These are phyloP conservation scores for Nomada goodeniana DNA, from an alignment of 2,888 invertebrate genomes.

Conservation along the genomic window DNA sequence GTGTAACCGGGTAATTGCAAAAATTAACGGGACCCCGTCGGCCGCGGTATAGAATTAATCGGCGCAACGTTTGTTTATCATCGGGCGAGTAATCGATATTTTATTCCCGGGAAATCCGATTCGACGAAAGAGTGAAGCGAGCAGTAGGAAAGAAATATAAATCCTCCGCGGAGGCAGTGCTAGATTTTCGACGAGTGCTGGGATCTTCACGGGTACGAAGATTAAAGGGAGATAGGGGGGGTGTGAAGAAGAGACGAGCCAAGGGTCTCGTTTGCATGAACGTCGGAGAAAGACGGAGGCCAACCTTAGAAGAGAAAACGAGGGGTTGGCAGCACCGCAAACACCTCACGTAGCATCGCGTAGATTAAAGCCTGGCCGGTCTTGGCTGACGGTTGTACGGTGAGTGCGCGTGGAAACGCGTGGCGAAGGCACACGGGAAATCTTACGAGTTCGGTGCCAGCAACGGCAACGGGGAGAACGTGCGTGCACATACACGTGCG, in stretches of 20 bases:
- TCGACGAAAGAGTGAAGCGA: not conserved
- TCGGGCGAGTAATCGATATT: constrained; percentile 22
- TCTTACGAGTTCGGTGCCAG: constrained; percentile 68
- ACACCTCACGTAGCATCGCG: constrained; percentile 79
- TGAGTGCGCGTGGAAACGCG: constrained; percentile 39
- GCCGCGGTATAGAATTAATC: not conserved
- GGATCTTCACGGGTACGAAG: constrained; percentile 26
- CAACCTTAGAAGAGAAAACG: constrained; percentile 15
- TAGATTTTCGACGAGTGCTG: constrained; percentile 4
- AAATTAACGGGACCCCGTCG: not conserved
- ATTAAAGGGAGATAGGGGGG: not conserved
- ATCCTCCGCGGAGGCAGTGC: not conserved
- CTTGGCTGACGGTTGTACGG: constrained; percentile 35
- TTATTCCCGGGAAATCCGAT: constrained; percentile 57
- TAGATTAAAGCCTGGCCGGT: constrained; percentile 77
- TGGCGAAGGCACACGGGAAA: constrained; percentile 80
- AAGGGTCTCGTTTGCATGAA: constrained; percentile 71
- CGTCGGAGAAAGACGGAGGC: constrained; percentile 31
- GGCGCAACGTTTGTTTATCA: too few species aligned
- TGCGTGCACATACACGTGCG: not conserved
- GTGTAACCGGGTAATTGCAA: constrained; percentile 34
- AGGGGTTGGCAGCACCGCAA: constrained; percentile 71
- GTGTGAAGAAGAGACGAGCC: not conserved
- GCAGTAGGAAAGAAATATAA: not conserved
- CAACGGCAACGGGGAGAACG: constrained; percentile 20